phyloP scores from a whole-genome alignment of 2,113 vertebrate genomes.

The Oryzias javanicus region DNA sequence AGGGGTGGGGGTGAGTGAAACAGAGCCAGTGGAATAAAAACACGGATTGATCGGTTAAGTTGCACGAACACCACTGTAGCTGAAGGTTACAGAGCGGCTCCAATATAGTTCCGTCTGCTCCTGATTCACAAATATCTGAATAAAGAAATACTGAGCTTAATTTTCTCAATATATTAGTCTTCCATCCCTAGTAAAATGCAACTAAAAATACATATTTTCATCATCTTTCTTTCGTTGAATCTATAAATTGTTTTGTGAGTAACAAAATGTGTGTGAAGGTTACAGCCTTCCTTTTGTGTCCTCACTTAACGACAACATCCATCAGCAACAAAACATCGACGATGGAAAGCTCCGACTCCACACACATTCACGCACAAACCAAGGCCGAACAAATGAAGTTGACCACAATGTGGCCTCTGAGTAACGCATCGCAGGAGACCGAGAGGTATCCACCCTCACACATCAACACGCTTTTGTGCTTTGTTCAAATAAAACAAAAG shows the following conservation, averaged over 20 bases:
- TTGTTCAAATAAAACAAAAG: conserved; percentile 7
- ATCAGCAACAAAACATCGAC: conserved; percentile 29
- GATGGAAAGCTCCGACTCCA: not conserved
- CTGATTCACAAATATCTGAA: too few species aligned
- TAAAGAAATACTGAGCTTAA: too few species aligned
- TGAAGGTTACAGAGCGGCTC: too few species aligned
- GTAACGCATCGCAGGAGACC: conserved; percentile 56
- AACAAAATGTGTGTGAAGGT: conserved; percentile 55
- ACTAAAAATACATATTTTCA: too few species aligned
- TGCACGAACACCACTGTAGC: too few species aligned
- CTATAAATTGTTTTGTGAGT: conserved; percentile 50
- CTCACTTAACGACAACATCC: conserved; percentile 53
- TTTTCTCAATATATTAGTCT: too few species aligned
- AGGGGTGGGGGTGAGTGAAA: conserved; percentile 2
- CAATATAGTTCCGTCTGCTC: too few species aligned
- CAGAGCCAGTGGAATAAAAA: not conserved
- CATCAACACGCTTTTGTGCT: not conserved
- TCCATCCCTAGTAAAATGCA: too few species aligned
- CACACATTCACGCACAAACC: conserved; percentile 1
- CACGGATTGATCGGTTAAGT: too few species aligned
- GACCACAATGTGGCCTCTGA: conserved; percentile 65
- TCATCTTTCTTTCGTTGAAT: too few species aligned
- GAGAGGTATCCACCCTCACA: conserved; percentile 49
- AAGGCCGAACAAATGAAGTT: conserved; percentile 66
- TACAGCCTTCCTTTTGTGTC: conserved; percentile 51